Evolutionary conservation across 2,113 vertebrate genomes (phyloP).

Genomic region (Antigone vipio): DNA sequence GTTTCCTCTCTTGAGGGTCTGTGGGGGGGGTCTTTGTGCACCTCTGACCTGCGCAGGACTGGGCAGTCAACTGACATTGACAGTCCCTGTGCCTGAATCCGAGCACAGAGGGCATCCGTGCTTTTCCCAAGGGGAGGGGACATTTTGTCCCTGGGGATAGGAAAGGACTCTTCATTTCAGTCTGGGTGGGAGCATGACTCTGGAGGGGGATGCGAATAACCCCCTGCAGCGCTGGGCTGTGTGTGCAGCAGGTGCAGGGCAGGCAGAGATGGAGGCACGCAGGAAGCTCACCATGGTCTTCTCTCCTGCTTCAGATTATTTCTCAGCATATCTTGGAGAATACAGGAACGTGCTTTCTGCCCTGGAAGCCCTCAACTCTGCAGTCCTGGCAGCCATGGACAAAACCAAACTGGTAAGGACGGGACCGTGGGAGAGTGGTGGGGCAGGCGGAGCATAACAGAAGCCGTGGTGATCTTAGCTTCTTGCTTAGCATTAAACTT

Average conservation of each 20-base stretch:
- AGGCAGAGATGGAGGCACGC: background rate
- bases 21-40: background rate
- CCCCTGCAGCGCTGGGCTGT: background rate
- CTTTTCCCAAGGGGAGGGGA: background rate
- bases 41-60: background rate
- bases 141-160: background rate
- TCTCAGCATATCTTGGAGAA: slow-evolving; percentile 90
- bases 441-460: accelerated
- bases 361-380: slow-evolving; percentile 88
- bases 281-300: background rate
- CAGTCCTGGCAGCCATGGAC: slow-evolving; percentile 93
- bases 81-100: background rate
- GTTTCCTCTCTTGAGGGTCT: background rate
- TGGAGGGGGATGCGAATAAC: background rate
- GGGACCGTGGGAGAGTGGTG: accelerated
- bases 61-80: background rate
- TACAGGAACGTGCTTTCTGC: slow-evolving; percentile 90
- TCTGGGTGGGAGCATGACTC: background rate
- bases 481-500: accelerated
- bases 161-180: background rate
- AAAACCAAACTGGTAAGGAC: slow-evolving; percentile 91
- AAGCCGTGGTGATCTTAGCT: background rate
- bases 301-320: slow-evolving; percentile 83
- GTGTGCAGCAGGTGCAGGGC: background rate
- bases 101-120: background rate